A percentile compares a stretch with the other conserved stretches of the same genome.
Conservation (phyloP, 2,113 vertebrate genomes). For the Chloropsis cyanopogon region DNA sequence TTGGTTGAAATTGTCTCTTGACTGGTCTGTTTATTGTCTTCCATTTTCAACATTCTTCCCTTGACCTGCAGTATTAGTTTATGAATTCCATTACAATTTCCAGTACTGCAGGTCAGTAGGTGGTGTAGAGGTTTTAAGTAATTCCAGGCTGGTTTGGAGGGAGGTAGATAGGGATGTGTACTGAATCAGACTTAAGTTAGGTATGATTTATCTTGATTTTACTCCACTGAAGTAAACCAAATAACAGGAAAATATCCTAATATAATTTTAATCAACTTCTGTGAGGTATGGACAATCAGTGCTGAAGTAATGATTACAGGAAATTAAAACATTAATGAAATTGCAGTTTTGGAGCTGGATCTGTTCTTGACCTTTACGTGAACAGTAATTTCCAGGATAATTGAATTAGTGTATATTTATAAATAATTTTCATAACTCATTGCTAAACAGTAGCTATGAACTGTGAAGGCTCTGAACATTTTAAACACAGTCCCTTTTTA, state of each 20-base stretch:
- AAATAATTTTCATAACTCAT: neutral
- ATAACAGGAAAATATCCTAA: neutral
- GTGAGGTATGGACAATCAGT: neutral
- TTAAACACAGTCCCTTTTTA: neutral
- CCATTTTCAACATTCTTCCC: constrained; percentile 64
- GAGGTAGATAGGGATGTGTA: constrained; percentile 22
- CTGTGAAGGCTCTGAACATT: neutral
- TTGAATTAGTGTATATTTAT: neutral
- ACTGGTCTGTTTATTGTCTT: constrained; percentile 48
- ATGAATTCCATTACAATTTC: constrained; percentile 58
- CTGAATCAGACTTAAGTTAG: constrained; percentile 50
- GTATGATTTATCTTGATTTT: constrained; percentile 58
- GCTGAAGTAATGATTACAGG: constrained; percentile 8
- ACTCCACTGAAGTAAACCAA: constrained; percentile 53
- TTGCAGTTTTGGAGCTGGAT: neutral
- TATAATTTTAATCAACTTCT: constrained; percentile 28
- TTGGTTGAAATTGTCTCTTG: constrained; percentile 40
- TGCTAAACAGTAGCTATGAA: neutral
- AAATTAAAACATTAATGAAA: neutral
- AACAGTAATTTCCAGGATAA: neutral
- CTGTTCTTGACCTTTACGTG: neutral
- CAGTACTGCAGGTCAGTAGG: constrained; percentile 49
- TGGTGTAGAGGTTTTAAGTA: constrained; percentile 45
- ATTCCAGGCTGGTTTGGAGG: constrained; percentile 59
- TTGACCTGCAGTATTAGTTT: constrained; percentile 55